These are phyloP conservation scores for Leucoraja ocellata DNA, from an alignment of 2,797 vertebrate genomes.

Conservation along the genomic window DNA sequence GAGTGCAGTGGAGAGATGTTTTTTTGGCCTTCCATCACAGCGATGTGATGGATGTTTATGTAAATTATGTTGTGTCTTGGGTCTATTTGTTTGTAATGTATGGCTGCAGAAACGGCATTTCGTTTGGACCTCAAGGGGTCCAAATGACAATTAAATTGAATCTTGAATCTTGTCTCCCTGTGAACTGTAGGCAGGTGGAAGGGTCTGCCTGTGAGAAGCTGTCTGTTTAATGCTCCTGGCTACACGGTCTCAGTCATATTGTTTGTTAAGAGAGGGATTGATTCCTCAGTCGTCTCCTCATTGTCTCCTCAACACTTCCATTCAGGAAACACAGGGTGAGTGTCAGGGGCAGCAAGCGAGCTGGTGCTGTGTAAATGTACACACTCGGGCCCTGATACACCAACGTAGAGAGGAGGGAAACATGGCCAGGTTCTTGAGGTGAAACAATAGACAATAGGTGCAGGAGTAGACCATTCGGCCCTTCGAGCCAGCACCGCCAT, in stretches of 20 bases:
- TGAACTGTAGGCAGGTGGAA: background rate
- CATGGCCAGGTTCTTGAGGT: background rate
- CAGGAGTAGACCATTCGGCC: no score
- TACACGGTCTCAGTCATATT: background rate
- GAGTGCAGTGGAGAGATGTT: no score
- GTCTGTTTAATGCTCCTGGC: background rate
- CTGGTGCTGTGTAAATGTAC: background rate
- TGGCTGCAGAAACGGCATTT: no score
- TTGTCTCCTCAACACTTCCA: background rate
- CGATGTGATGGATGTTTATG: no score
- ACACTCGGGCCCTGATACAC: background rate
- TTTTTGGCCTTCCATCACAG: no score
- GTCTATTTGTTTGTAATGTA: no score
- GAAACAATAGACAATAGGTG: background rate
- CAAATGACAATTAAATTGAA: no score
- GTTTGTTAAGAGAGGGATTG: background rate
- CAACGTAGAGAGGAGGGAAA: background rate
- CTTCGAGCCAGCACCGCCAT: no score
- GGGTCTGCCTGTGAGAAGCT: background rate
- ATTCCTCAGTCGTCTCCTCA: background rate
- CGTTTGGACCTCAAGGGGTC: no score
- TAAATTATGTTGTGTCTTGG: no score
- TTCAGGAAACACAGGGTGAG: background rate
- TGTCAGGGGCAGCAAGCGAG: background rate
- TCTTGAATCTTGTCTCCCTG: no score